phyloP scores from a whole-genome alignment of 2,113 vertebrate genomes.

The Perccottus glenii region DNA sequence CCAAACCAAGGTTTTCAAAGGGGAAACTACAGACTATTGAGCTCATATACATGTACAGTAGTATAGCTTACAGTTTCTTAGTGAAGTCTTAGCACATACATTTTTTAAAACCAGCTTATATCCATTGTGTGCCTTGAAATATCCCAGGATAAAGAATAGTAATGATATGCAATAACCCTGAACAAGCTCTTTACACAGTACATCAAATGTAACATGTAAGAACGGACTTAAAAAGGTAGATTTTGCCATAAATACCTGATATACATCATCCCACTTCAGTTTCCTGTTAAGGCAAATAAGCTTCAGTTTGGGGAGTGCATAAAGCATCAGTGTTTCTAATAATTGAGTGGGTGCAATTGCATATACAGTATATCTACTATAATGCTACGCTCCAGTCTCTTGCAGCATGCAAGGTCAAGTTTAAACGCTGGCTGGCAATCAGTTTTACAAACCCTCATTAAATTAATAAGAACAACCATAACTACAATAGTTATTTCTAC shows the following conservation, averaged over 20 bases:
- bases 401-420: conserved; percentile 52
- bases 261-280: conserved; percentile 64
- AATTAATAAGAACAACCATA: conserved; percentile 21
- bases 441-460: conserved; percentile 15
- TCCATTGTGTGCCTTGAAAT: conserved; percentile 32
- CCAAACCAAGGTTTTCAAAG: too few relatives aligned
- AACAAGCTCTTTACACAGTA: conserved; percentile 61
- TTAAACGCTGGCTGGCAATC: conserved; percentile 31
- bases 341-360: conserved; percentile 55
- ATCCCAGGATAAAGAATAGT: conserved; percentile 54
- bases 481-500: conserved; percentile 34
- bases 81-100: not conserved
- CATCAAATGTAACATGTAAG: conserved; percentile 65
- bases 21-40: too few relatives aligned
- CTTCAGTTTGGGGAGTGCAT: conserved; percentile 73
- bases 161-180: conserved; percentile 51
- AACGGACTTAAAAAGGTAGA: conserved; percentile 72
- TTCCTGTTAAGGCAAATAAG: conserved; percentile 76
- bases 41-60: too few relatives aligned
- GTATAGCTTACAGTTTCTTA: too few relatives aligned
- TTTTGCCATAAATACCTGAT: conserved; percentile 78
- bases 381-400: conserved; percentile 56
- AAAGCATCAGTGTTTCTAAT: conserved; percentile 67
- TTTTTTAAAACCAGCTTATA: conserved; percentile 21
- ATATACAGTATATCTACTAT: conserved; percentile 65